These are phyloP conservation scores for Ascidia mentula DNA, from an alignment of 23 tunicate species.

Conservation along the genomic window DNA sequence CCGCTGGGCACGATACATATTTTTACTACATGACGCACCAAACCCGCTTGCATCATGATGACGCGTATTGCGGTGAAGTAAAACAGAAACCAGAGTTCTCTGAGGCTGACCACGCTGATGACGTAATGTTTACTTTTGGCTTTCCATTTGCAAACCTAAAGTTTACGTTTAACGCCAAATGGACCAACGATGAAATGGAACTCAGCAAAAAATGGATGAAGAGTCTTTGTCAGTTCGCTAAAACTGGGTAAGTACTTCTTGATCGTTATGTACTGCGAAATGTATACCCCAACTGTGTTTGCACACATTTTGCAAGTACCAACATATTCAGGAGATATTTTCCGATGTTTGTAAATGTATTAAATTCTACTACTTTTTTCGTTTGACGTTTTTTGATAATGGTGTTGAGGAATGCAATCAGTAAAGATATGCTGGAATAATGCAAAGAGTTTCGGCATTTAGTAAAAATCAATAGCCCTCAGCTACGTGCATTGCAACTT, in stretches of 20 bases:
- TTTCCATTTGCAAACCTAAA: not conserved
- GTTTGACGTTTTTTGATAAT: too few relatives aligned
- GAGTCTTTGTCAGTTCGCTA: slow-evolving; percentile 3
- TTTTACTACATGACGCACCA: slow-evolving; percentile 25
- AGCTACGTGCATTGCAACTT: too few relatives aligned
- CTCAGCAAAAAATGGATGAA: slow-evolving; percentile 6
- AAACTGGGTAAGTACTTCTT: slow-evolving; percentile 1
- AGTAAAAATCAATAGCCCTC: too few relatives aligned
- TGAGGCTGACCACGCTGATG: slow-evolving; percentile 24
- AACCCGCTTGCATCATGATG: slow-evolving; percentile 3
- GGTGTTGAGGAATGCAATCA: too few relatives aligned
- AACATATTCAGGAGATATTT: too few relatives aligned
- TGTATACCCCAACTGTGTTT: too few relatives aligned
- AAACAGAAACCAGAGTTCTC: slow-evolving; percentile 12
- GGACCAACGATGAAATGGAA: not conserved
- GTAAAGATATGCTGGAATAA: too few relatives aligned
- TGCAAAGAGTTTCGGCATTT: too few relatives aligned
- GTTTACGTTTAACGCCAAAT: not conserved
- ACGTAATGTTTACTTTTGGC: slow-evolving; percentile 2
- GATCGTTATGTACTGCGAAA: too few relatives aligned
- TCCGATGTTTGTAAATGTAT: too few relatives aligned
- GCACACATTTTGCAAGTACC: too few relatives aligned
- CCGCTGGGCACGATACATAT: slow-evolving; percentile 19
- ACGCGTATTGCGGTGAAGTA: not conserved
- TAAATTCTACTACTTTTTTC: too few relatives aligned